Evolutionary conservation across 1,140 invertebrate species (phyloP).

Genomic region (Neotoxoptera formosana): DNA sequence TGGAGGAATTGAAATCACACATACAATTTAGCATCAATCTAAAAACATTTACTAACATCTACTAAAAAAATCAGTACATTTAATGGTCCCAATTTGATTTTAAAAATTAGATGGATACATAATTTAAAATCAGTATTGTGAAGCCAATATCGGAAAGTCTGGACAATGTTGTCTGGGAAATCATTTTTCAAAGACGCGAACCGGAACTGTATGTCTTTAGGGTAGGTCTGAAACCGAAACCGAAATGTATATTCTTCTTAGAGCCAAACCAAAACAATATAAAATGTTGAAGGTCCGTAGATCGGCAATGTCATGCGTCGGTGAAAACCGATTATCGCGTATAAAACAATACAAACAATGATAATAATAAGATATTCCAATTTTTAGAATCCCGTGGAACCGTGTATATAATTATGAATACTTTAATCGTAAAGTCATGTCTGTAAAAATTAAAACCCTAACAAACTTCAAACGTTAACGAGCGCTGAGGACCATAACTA

Average conservation of each 20-base stretch:
- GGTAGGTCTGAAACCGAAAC: too few species aligned
- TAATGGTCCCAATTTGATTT: too few species aligned
- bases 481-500: neutral
- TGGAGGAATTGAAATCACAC: neutral
- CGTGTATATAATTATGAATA: neutral
- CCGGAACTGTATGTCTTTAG: too few species aligned
- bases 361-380: neutral
- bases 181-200: too few species aligned
- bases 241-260: too few species aligned
- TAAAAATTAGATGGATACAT: too few species aligned
- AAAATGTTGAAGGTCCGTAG: neutral
- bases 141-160: too few species aligned
- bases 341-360: neutral
- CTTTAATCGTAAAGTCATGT: neutral
- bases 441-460: neutral
- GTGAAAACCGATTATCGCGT: neutral
- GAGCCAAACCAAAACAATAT: neutral
- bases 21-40: neutral
- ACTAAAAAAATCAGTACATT: too few species aligned
- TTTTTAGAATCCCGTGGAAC: neutral
- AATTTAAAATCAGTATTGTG: too few species aligned
- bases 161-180: too few species aligned
- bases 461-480: neutral
- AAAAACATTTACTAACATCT: too few species aligned
- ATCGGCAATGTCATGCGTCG: neutral